Percentiles rank a stretch among this genome's conserved stretches.
phyloP scores from a whole-genome alignment of 2,888 invertebrate species.

The Platycheirus albimanus region DNA sequence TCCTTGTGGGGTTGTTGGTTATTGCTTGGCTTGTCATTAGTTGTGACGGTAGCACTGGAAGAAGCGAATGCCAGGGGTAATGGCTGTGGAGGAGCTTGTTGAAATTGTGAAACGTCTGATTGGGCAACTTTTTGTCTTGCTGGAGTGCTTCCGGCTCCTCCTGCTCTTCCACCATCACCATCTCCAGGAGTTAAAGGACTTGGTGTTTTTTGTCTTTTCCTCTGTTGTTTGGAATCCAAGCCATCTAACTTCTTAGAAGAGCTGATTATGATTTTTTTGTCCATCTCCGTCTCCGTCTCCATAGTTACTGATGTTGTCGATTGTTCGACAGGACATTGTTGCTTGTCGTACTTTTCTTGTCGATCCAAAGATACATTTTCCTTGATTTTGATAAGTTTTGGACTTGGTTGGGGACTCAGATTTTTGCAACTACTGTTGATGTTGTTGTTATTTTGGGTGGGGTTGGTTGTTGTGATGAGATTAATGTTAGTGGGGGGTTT shows the following conservation, averaged over 20 bases:
- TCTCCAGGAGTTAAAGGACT: slow-evolving; percentile 43
- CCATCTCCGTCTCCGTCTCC: slow-evolving; percentile 22
- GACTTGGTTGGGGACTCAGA: slow-evolving; percentile 75
- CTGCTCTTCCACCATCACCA: no score
- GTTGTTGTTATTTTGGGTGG: no score
- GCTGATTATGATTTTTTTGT: slow-evolving; percentile 54
- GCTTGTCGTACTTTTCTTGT: slow-evolving; percentile 51
- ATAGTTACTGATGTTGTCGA: no score
- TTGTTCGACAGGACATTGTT: slow-evolving; percentile 31
- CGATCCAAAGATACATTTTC: slow-evolving; percentile 64
- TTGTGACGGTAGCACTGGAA: slow-evolving; percentile 14
- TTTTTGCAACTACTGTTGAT: slow-evolving; percentile 40
- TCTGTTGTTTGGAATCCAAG: slow-evolving; percentile 33
- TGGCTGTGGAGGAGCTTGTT: slow-evolving; percentile 77
- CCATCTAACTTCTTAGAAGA: slow-evolving; percentile 38
- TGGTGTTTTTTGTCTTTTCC: slow-evolving; percentile 39
- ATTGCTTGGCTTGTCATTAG: slow-evolving; percentile 57
- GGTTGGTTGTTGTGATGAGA: no score
- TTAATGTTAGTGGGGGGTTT: slow-evolving; percentile 12
- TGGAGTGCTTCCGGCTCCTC: slow-evolving; percentile 36
- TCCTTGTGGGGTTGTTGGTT: slow-evolving; percentile 35
- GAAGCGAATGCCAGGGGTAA: slow-evolving; percentile 76
- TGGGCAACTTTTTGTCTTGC: slow-evolving; percentile 63
- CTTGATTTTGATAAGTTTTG: slow-evolving; percentile 61
- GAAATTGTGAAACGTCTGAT: slow-evolving; percentile 64